Evolutionary conservation across 2,888 invertebrate genomes (phyloP).

Genomic region (Catocala nupta): DNA sequence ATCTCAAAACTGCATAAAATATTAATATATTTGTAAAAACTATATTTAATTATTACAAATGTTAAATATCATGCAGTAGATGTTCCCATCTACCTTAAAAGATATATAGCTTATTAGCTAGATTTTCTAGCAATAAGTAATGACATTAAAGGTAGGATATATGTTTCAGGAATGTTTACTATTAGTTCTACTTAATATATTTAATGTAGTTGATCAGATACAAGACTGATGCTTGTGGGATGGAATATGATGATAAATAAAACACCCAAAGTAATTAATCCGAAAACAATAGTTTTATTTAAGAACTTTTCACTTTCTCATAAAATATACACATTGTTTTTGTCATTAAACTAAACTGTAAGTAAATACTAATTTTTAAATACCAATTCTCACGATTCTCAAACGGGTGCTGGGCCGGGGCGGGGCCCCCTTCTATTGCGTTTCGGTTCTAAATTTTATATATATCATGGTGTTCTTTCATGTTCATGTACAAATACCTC

Average conservation of each 20-base stretch:
- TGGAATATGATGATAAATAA: slow-evolving; percentile 72
- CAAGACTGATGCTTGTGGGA: slow-evolving; percentile 45
- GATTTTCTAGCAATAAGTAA: slow-evolving; percentile 20
- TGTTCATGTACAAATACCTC: slow-evolving; percentile 83
- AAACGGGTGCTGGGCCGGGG: slow-evolving; percentile 67
- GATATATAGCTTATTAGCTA: slow-evolving; percentile 18
- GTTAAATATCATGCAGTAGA: slow-evolving; percentile 40
- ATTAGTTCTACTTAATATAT: slow-evolving; percentile 28
- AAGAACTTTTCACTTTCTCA: slow-evolving; percentile 87
- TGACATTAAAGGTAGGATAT: slow-evolving; percentile 6
- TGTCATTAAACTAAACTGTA: slow-evolving; percentile 87
- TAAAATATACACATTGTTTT: slow-evolving; percentile 88
- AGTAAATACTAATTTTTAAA: slow-evolving; percentile 88
- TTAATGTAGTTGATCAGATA: slow-evolving; percentile 26
- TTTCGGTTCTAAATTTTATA: slow-evolving; percentile 62
- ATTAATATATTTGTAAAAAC: slow-evolving; percentile 33
- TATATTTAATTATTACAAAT: slow-evolving; percentile 33
- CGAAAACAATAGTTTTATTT: slow-evolving; percentile 88
- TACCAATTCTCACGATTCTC: slow-evolving; percentile 83
- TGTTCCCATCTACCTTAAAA: slow-evolving; percentile 17
- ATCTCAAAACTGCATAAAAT: slow-evolving; percentile 50
- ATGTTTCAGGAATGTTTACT: slow-evolving; percentile 15
- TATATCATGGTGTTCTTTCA: slow-evolving; percentile 68
- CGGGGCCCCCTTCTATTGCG: slow-evolving; percentile 66
- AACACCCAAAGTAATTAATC: slow-evolving; percentile 83